Conservation (phyloP, 2,113 vertebrate species). For the Ageneiosus marmoratus region DNA sequence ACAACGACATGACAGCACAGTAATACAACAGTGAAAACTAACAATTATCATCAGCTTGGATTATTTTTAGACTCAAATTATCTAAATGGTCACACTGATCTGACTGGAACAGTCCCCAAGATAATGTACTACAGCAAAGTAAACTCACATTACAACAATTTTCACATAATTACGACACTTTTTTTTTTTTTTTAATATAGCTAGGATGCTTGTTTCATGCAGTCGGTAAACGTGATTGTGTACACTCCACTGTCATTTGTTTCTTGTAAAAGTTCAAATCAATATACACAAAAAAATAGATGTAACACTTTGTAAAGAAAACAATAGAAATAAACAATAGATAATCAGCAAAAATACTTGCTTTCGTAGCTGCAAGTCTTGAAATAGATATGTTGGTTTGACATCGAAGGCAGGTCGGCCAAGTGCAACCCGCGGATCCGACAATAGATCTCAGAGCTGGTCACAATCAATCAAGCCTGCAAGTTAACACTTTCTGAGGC, state of each 20-base stretch:
- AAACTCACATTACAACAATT: constrained; percentile 68
- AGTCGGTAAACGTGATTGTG: constrained; percentile 58
- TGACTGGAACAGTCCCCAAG: constrained; percentile 64
- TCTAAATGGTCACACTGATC: constrained; percentile 56
- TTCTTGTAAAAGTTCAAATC: constrained; percentile 50
- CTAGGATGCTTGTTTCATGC: constrained; percentile 68
- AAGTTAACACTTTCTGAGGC: background rate
- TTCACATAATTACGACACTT: constrained; percentile 36
- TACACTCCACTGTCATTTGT: constrained; percentile 38
- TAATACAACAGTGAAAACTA: constrained; percentile 71
- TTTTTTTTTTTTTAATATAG: constrained; percentile 37
- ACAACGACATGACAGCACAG: constrained; percentile 59
- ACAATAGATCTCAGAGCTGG: background rate
- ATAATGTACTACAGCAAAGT: constrained; percentile 73
- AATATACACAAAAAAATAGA: constrained; percentile 52
- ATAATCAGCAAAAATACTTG: constrained; percentile 61
- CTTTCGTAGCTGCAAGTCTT: constrained; percentile 45
- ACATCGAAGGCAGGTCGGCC: constrained; percentile 22
- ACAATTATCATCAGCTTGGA: constrained; percentile 46
- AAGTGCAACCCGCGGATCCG: constrained; percentile 14
- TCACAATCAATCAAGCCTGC: background rate
- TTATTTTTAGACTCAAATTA: constrained; percentile 60
- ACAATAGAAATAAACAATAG: constrained; percentile 32
- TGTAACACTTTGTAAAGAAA: constrained; percentile 45
- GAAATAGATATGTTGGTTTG: constrained; percentile 54